These are phyloP conservation scores for Cuculus canorus DNA, from an alignment of 2,797 vertebrate species.

Conservation along the genomic window DNA sequence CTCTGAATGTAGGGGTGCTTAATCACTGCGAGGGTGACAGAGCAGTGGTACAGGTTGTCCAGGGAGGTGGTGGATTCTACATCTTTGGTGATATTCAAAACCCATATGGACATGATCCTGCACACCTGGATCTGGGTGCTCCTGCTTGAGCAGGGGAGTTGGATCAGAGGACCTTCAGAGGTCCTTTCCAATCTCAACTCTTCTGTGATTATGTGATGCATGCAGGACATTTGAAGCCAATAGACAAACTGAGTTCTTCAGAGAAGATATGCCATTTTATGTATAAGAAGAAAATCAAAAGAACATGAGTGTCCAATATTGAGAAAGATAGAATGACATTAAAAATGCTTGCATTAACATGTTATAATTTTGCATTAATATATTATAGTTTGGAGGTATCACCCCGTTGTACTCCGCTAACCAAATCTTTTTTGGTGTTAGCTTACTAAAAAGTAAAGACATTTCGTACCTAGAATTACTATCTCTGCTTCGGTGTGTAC, in stretches of 20 bases:
- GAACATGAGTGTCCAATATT: not conserved
- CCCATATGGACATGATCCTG: not conserved
- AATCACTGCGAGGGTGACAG: fast-evolving
- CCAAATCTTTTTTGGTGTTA: not conserved
- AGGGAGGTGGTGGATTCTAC: not conserved
- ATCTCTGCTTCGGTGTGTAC: not conserved
- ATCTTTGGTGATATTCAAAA: not conserved
- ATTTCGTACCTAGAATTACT: not conserved
- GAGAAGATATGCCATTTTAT: not conserved
- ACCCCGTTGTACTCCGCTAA: not conserved
- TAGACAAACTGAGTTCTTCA: not conserved
- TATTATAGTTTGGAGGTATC: not conserved
- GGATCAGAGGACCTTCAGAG: not conserved
- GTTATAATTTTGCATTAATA: not conserved
- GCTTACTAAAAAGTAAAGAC: not conserved
- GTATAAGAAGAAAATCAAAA: not conserved
- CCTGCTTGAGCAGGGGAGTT: not conserved
- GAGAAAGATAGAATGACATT: not conserved
- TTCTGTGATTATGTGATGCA: not conserved
- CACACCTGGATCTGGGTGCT: not conserved
- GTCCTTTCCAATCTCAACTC: not conserved
- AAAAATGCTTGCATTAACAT: not conserved
- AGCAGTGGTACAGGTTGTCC: not conserved
- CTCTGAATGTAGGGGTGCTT: not conserved
- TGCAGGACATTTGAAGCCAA: not conserved